Percentiles rank a stretch among this genome's conserved stretches.
Evolutionary conservation across 2,797 vertebrate genomes (phyloP).

Genomic region (Amphiprion clarkii): DNA sequence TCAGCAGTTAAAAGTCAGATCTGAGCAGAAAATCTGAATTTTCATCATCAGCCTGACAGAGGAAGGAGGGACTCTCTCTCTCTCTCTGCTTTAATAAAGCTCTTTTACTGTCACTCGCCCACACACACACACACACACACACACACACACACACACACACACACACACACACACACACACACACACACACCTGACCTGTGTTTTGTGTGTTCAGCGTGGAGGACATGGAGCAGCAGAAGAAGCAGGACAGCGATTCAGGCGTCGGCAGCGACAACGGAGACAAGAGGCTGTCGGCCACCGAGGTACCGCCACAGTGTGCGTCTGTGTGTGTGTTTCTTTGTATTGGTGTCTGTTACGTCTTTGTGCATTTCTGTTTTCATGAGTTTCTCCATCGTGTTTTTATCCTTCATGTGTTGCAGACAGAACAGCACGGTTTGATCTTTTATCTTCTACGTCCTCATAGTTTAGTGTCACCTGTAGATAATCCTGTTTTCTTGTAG

Average conservation of each 20-base stretch:
- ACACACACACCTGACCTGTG: slow-evolving; percentile 30
- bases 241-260: slow-evolving; percentile 94
- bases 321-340: neutral
- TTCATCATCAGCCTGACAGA: neutral
- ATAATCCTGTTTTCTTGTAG: too few species aligned
- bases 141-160: neutral
- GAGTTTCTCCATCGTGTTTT: neutral
- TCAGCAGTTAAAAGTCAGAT: neutral
- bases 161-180: too few species aligned
- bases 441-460: too few species aligned
- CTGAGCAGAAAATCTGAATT: neutral
- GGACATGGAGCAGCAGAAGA: slow-evolving; percentile 91
- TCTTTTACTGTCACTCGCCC: too few species aligned
- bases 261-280: slow-evolving; percentile 96
- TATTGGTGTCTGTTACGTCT: too few species aligned
- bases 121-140: neutral
- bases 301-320: slow-evolving; percentile 80
- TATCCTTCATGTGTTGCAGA: too few species aligned
- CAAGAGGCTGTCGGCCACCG: slow-evolving; percentile 94
- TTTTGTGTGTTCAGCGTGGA: slow-evolving; percentile 83
- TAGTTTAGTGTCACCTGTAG: too few species aligned
- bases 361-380: too few species aligned
- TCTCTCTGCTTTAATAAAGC: neutral
- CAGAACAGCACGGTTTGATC: too few species aligned
- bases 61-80: slow-evolving; percentile 6